Base-by-base conservation (phyloP, 2,888 invertebrate species). In the Trachelus troglodyta region DNA sequence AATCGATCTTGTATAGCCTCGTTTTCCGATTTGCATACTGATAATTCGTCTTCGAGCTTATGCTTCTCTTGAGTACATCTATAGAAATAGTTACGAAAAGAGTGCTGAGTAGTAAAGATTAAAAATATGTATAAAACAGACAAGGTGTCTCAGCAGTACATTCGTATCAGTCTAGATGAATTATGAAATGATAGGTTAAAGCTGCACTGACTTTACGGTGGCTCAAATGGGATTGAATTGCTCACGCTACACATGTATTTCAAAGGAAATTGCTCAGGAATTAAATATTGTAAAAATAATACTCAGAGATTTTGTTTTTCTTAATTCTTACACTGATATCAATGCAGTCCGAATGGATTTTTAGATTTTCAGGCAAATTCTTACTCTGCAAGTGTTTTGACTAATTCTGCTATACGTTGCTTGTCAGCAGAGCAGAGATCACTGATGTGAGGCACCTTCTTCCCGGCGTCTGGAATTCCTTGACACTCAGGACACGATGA, bases 401-500 rank as follows among this genome's bases (percentile, higher is more conserved):
- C 83, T 69, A 87, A 83, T 78, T 85, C 80, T 12, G 84, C 85
- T 34, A 87, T 87, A 79, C 84, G 83, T 78, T 79, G 83, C 68
- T 83, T 85, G 80, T 87, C 87, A n/a, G 84, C 83, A 15, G 85
- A 82, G 74, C 87, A 87, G 40, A 87, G 81, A 77, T 87, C 85
- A 75, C 84, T 83, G 37, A 87, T 87, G 78, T 85, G 87, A 34
- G 84, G 83, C 34, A 80, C 78, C 35, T 78, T 74, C 35, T 33
- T 34, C 33, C 77, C 37, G 68, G 79, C 75, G 11, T 73, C 77
- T 34, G 69, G 56, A 76, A 75, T 75, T 2, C 81, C 84, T 76
- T 75, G 82, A 81, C 86, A 87, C 76, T 81, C 81, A 37, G 81
- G 81, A 77, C 87, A 85, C 11, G 75, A 75, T n/a, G 76, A 77